These are phyloP conservation scores for Bombus pascuorum DNA, from an alignment of 1,140 invertebrate species.

Conservation along the genomic window DNA sequence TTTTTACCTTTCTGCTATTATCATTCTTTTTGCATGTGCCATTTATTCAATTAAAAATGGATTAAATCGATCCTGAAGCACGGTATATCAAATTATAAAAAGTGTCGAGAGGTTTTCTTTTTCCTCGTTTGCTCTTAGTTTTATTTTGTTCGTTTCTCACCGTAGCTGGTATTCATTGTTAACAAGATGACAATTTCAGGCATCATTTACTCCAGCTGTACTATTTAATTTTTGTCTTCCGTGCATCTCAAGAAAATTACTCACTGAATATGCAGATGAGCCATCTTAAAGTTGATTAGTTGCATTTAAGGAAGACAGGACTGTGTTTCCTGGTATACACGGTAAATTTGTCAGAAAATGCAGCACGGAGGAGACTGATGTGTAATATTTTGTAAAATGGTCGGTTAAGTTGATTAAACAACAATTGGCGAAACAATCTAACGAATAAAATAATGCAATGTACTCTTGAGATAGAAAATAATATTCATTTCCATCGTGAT, in stretches of 20 bases:
- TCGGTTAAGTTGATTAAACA: not conserved
- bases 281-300: not conserved
- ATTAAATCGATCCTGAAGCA: too few relatives aligned
- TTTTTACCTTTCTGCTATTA: too few relatives aligned
- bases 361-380: too few relatives aligned
- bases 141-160: not conserved
- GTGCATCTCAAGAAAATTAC: not conserved
- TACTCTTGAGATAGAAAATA: not conserved
- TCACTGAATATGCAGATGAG: slow-evolving; percentile 1
- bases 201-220: not conserved
- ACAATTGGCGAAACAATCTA: not conserved
- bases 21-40: too few relatives aligned
- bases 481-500: not conserved
- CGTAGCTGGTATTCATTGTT: not conserved
- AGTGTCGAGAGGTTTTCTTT: not conserved
- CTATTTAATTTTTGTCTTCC: not conserved
- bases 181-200: slow-evolving; percentile 4
- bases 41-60: too few relatives aligned
- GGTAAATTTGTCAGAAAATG: not conserved
- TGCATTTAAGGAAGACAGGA: not conserved
- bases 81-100: too few relatives aligned
- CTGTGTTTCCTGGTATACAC: not conserved
- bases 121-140: too few relatives aligned
- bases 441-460: not conserved
- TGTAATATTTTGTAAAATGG: not conserved